A percentile compares a stretch with the other conserved stretches of the same genome.
These are phyloP conservation scores for Lordiphosa collinella DNA, from an alignment of 1,140 invertebrate species.

Conservation along the genomic window DNA sequence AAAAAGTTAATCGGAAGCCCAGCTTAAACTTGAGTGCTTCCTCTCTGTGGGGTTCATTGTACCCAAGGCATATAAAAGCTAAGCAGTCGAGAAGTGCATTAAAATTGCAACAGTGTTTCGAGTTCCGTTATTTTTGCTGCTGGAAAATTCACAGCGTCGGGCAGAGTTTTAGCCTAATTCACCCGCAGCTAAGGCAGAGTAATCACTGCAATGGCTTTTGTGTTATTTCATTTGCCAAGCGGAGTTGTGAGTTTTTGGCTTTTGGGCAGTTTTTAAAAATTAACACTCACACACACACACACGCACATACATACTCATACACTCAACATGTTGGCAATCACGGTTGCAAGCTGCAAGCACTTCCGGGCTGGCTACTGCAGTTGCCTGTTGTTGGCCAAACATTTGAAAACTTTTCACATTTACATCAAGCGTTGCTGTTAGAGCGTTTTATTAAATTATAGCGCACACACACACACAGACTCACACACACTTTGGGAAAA, in stretches of 20 bases:
- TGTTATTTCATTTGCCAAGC: slow-evolving; percentile 64
- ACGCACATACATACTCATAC: slow-evolving; percentile 10
- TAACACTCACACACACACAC: slow-evolving; percentile 59
- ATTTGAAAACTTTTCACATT: slow-evolving; percentile 77
- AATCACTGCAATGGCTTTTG: slow-evolving; percentile 70
- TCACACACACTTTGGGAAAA: slow-evolving; percentile 26
- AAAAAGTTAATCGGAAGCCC: no score
- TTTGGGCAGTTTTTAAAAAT: slow-evolving; percentile 73
- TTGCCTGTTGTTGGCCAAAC: slow-evolving; percentile 47
- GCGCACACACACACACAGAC: slow-evolving; percentile 37
- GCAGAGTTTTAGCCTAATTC: slow-evolving; percentile 1
- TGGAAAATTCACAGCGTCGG: slow-evolving; percentile 12
- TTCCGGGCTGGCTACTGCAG: slow-evolving; percentile 48
- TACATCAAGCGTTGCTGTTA: slow-evolving; percentile 73
- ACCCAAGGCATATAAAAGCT: slow-evolving; percentile 29
- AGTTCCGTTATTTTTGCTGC: slow-evolving; percentile 33
- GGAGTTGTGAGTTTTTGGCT: slow-evolving; percentile 54
- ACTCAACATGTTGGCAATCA: slow-evolving; percentile 59
- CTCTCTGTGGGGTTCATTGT: slow-evolving; percentile 9
- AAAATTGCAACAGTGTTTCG: slow-evolving; percentile 67
- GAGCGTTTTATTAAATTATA: slow-evolving; percentile 77
- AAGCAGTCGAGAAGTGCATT: slow-evolving; percentile 64
- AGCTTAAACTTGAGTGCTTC: no score
- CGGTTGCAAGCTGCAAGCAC: slow-evolving; percentile 54
- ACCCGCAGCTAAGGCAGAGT: slow-evolving; percentile 38